Conservation (phyloP, 2,888 invertebrate genomes). For the Allygus modestus region DNA sequence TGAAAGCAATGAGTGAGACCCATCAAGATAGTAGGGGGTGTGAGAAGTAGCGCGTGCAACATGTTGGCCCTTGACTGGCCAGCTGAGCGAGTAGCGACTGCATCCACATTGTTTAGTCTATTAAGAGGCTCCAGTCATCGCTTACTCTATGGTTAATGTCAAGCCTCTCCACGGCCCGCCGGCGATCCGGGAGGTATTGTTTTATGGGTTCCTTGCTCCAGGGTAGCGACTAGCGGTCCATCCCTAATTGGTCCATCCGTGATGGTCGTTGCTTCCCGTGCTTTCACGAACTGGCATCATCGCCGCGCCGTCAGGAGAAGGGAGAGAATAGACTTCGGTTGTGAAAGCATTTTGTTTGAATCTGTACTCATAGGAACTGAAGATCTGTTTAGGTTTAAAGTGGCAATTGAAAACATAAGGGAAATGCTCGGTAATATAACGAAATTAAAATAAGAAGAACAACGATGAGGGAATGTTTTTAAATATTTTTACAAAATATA, state of each 20-base stretch:
- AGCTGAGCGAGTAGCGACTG: not conserved
- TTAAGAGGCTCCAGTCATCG: not conserved
- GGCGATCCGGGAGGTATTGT: not conserved
- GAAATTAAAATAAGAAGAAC: too few relatives aligned
- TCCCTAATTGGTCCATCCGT: conserved; percentile 21
- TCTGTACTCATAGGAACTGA: too few relatives aligned
- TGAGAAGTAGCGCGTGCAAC: conserved; percentile 34
- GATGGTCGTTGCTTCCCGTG: conserved; percentile 21
- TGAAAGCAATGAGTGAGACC: not conserved
- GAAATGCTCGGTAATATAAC: too few relatives aligned
- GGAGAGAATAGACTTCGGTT: not conserved
- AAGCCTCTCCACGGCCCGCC: not conserved
- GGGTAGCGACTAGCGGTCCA: conserved; percentile 4
- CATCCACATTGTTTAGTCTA: not conserved
- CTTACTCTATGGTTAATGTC: conserved; percentile 14
- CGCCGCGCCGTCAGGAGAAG: not conserved
- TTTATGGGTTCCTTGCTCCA: conserved; percentile 24
- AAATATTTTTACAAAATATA: too few relatives aligned
- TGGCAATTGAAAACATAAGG: too few relatives aligned
- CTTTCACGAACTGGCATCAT: conserved; percentile 26
- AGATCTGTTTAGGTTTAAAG: too few relatives aligned
- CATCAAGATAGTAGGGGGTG: not conserved
- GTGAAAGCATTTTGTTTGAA: too few relatives aligned
- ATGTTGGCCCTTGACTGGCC: not conserved
- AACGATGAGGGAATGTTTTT: too few relatives aligned